Base-by-base conservation (phyloP, 2,797 vertebrate species). In the Oryzias dopingdopingensis region DNA sequence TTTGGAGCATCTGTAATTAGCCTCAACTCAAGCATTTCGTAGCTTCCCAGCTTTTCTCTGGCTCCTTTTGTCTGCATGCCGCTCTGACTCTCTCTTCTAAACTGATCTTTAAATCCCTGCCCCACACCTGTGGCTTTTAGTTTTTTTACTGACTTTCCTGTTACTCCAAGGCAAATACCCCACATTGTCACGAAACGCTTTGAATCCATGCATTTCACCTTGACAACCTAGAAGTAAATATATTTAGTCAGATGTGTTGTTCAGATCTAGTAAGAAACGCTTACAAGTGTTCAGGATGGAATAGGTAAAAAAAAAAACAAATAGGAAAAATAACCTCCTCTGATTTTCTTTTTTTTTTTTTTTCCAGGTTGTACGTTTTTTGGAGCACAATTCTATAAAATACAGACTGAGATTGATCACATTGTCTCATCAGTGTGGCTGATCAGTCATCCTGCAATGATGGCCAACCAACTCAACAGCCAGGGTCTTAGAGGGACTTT, bases 1-100 rank as follows among this genome's bases (percentile, higher is more conserved):
- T 74, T 77, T 62, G 65, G 78, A 86, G 68, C 69, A 70, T 70
- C 71, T 90, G 86, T 89, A 90, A 90, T 92, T 91, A 90, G 79
- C 76, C 74, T 82, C 70, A 84, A 76, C 78, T 88, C 76, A 65
- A 85, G 80, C 82, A 83, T 86, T 88, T 89, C 83, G 82, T 57
- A 52, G 70, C 62, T 17, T 67, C 51, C 73, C 52, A 41, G 71
- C 76, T 83, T 84, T 85, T 69, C 76, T 79, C 67, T 59, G 10
- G 1, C 77, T 79, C 53, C 78, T 86, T 89, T 90, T 91, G 87
- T 91, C 59, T 47, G 56, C 40, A 42, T 22, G 54, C n/a, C 48
- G 70, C 56, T 62, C 48, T 62, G 50, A 44, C 61, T 65, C 58
- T 16, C 58, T 73, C 71, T 68, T 56, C 76, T 52, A 58, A 64